These are phyloP conservation scores for Aurelia sp. DNA, from an alignment of 30 jellyfish, hydroid and myxozoan species.

Conservation along the genomic window DNA sequence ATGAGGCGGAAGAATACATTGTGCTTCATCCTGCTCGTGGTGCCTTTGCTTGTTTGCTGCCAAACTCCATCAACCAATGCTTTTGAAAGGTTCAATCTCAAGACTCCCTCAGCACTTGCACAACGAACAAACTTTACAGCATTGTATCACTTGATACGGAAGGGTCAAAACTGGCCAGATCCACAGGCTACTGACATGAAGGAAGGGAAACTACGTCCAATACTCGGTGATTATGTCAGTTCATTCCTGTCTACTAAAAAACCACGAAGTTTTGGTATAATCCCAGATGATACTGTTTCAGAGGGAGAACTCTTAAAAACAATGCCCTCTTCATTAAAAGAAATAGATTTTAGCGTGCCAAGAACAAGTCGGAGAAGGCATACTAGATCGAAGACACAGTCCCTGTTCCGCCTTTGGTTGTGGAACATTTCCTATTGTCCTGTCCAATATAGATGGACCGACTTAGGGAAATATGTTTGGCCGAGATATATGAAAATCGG, in stretches of 20 bases:
- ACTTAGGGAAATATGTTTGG: slow-evolving; percentile 78
- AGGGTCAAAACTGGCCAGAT: slow-evolving; percentile 74
- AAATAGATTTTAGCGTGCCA: slow-evolving; percentile 46
- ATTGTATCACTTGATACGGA: slow-evolving; percentile 59
- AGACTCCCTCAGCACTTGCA: slow-evolving; percentile 49
- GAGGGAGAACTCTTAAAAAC: slow-evolving; percentile 61
- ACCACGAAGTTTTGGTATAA: slow-evolving; percentile 55
- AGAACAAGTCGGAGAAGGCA: slow-evolving; percentile 24
- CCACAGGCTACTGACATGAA: slow-evolving; percentile 55
- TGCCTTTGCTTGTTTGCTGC: slow-evolving; percentile 64
- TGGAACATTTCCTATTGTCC: slow-evolving; percentile 82
- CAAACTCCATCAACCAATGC: slow-evolving; percentile 67
- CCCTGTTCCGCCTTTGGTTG: slow-evolving; percentile 59
- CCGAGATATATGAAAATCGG: slow-evolving; percentile 80
- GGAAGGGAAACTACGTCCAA: slow-evolving; percentile 33
- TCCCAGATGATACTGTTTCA: slow-evolving; percentile 18
- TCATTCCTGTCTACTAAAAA: slow-evolving; percentile 39
- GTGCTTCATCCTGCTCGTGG: slow-evolving; percentile 8
- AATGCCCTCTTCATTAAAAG: slow-evolving; percentile 57
- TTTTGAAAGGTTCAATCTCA: slow-evolving; percentile 40
- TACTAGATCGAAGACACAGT: slow-evolving; percentile 66
- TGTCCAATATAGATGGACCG: slow-evolving; percentile 71
- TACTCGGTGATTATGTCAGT: slow-evolving; percentile 58
- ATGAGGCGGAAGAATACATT: slow-evolving; percentile 36
- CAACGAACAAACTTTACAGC: slow-evolving; percentile 66